A percentile compares a stretch with the other conserved stretches of the same genome.
Conservation (phyloP, 2,113 vertebrate genomes). For the Stercorarius parasiticus region DNA sequence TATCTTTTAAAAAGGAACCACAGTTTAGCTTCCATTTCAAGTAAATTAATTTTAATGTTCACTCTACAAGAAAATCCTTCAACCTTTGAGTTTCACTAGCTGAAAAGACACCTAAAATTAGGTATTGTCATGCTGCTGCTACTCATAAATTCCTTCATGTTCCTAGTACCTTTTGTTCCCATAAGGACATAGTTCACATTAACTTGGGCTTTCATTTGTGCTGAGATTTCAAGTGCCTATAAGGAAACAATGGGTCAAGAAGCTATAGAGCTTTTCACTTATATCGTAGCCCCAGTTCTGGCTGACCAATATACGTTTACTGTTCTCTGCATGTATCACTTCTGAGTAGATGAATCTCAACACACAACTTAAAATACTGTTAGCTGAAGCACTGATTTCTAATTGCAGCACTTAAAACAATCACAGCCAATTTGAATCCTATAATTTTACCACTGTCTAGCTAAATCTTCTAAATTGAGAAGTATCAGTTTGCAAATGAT, state of each 20-base stretch:
- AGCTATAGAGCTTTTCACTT: background rate
- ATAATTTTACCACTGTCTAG: slow-evolving; percentile 16
- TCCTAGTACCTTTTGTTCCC: background rate
- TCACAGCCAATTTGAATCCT: background rate
- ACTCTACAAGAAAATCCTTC: background rate
- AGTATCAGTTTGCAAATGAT: background rate
- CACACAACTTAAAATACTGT: background rate
- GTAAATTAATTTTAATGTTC: background rate
- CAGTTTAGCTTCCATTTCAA: background rate
- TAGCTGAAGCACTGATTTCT: background rate
- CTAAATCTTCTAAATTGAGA: background rate
- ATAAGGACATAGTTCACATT: background rate
- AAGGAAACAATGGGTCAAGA: background rate
- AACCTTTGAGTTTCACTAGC: background rate
- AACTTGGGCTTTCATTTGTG: background rate
- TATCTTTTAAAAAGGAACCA: background rate
- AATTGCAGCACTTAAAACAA: slow-evolving; percentile 9
- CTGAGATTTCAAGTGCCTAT: background rate
- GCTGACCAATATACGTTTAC: background rate
- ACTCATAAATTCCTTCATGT: background rate
- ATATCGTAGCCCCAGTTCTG: background rate
- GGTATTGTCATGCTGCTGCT: background rate
- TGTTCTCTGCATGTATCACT: background rate
- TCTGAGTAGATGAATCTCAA: background rate
- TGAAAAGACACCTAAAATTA: background rate